Evolutionary conservation across 1,140 invertebrate genomes (phyloP).

Genomic region (Aphidius gifuensis): DNA sequence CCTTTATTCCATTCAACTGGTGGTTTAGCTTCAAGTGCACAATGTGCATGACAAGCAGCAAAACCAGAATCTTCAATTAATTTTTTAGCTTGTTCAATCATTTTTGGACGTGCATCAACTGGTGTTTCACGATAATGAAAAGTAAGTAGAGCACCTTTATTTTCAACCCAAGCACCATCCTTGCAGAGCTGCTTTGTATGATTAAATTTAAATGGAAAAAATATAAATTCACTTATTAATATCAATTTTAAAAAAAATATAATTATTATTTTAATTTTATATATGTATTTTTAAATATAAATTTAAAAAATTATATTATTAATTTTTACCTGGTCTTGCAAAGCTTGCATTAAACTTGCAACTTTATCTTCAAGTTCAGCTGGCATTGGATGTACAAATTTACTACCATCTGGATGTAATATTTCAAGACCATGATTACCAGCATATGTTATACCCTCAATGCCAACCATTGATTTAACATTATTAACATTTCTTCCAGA

Average conservation of each 20-base stretch:
- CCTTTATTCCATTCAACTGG: slow-evolving; percentile 91
- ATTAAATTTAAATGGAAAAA: no score
- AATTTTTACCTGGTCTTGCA: slow-evolving; percentile 73
- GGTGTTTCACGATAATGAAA: slow-evolving; percentile 87
- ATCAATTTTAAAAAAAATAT: neutral
- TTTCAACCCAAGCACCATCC: slow-evolving; percentile 89
- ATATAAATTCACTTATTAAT: slow-evolving; percentile 1
- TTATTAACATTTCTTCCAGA: slow-evolving; percentile 84
- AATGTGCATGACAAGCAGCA: slow-evolving; percentile 72
- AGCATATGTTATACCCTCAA: slow-evolving; percentile 86
- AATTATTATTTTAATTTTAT: slow-evolving; percentile 8
- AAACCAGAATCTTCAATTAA: slow-evolving; percentile 76
- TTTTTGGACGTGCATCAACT: slow-evolving; percentile 59
- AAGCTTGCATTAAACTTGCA: slow-evolving; percentile 68
- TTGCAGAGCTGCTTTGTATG: slow-evolving; percentile 62
- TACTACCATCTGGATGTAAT: slow-evolving; percentile 83
- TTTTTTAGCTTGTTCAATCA: slow-evolving; percentile 67
- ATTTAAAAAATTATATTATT: neutral
- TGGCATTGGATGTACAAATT: slow-evolving; percentile 88
- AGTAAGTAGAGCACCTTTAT: slow-evolving; percentile 82
- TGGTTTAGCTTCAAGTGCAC: slow-evolving; percentile 82
- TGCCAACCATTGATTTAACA: slow-evolving; percentile 86
- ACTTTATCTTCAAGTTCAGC: slow-evolving; percentile 81
- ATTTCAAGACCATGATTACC: slow-evolving; percentile 89
- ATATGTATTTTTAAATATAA: neutral